Evolutionary conservation across 2,888 invertebrate species (phyloP).

Genomic region (Dryadula phaetusa): DNA sequence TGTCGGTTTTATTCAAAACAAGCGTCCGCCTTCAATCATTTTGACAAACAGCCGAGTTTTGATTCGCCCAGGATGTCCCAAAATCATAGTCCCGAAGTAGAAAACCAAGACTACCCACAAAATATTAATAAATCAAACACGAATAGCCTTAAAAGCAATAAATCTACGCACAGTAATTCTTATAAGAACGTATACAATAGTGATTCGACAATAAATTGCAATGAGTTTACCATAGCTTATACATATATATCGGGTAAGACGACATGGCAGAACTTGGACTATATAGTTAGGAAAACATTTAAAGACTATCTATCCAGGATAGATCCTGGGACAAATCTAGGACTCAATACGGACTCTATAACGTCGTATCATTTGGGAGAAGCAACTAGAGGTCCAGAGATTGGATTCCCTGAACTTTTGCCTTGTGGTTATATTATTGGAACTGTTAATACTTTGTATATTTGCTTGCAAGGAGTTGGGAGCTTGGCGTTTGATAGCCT

Average conservation of each 20-base stretch:
- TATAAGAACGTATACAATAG: constrained; percentile 80
- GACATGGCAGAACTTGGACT: constrained; percentile 97
- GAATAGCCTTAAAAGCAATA: constrained; percentile 83
- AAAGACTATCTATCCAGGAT: constrained; percentile 97
- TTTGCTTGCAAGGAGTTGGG: constrained; percentile 94
- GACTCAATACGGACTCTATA: constrained; percentile 93
- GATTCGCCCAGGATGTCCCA: constrained; percentile 78
- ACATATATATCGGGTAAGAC: constrained; percentile 96
- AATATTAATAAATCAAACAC: constrained; percentile 79
- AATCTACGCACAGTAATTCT: constrained; percentile 80
- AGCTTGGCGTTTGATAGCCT: constrained; percentile 97
- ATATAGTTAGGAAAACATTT: constrained; percentile 95
- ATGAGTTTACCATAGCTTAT: constrained; percentile 93
- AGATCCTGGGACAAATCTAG: constrained; percentile 96
- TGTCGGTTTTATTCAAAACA: constrained; percentile 84
- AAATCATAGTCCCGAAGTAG: constrained; percentile 76
- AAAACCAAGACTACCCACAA: constrained; percentile 73
- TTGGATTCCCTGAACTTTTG: constrained; percentile 93
- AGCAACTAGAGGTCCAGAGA: constrained; percentile 91
- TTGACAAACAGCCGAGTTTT: constrained; percentile 77
- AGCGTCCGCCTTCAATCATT: constrained; percentile 74
- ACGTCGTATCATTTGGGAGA: constrained; percentile 97
- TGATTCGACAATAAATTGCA: constrained; percentile 84
- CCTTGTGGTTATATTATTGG: constrained; percentile 97
- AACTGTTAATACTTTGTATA: constrained; percentile 92